These are phyloP conservation scores for Acrobasis consociella DNA, from an alignment of 2,888 invertebrate species.

Conservation along the genomic window DNA sequence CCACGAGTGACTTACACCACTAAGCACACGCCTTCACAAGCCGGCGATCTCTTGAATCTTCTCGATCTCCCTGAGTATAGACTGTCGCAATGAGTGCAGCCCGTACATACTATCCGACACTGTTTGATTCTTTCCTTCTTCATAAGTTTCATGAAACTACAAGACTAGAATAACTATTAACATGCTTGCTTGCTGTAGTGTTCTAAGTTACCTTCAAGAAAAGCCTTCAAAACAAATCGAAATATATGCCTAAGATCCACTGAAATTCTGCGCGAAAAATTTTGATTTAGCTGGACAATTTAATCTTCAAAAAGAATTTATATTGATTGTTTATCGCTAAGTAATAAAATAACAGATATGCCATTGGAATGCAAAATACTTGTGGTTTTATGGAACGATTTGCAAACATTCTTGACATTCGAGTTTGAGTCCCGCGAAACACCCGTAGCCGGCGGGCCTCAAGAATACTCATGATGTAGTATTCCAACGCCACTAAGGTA, in stretches of 20 bases:
- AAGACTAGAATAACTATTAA: conserved; percentile 25
- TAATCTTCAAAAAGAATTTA: no score
- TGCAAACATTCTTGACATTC: conserved; percentile 26
- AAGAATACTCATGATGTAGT: conserved; percentile 72
- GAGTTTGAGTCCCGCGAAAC: conserved; percentile 37
- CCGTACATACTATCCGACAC: conserved; percentile 9
- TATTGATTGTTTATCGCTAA: not conserved
- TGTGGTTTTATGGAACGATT: conserved; percentile 41
- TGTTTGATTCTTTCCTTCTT: conserved; percentile 27
- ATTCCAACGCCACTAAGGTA: conserved; percentile 74
- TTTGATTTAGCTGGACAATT: no score
- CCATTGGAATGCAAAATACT: conserved; percentile 8
- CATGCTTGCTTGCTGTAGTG: not conserved
- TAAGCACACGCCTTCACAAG: conserved; percentile 15
- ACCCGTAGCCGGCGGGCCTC: conserved; percentile 54
- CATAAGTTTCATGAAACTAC: conserved; percentile 35
- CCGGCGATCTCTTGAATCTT: conserved; percentile 2
- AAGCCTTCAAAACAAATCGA: no score
- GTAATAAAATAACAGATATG: not conserved
- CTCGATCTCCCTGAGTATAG: not conserved
- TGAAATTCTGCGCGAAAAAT: no score
- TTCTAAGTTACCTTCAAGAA: not conserved
- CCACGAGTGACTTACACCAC: not conserved
- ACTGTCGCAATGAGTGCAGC: conserved; percentile 18
- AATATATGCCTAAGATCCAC: no score